These are phyloP conservation scores for Mythimna impura DNA, from an alignment of 2,888 invertebrate species.

Conservation along the genomic window DNA sequence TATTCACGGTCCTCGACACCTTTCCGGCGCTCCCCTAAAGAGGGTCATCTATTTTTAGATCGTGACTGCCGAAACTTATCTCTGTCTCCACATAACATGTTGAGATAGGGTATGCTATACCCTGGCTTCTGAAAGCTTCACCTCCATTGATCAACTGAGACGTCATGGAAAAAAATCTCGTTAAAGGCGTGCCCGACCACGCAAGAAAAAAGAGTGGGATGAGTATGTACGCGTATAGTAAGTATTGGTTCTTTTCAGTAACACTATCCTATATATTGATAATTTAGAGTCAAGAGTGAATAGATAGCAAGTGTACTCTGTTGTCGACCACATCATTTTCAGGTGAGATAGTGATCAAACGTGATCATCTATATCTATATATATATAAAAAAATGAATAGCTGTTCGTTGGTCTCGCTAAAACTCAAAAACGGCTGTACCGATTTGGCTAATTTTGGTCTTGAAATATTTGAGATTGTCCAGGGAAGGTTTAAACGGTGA, in stretches of 20 bases:
- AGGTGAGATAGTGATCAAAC: too few relatives aligned
- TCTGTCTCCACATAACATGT: not conserved
- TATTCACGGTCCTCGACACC: slow-evolving; percentile 9
- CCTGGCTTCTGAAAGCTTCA: not conserved
- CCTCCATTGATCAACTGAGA: not conserved
- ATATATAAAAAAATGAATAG: too few relatives aligned
- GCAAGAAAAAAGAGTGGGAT: not conserved
- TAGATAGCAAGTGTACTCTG: too few relatives aligned
- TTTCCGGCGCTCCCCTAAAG: slow-evolving; percentile 1
- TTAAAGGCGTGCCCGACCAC: not conserved
- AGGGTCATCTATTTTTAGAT: slow-evolving; percentile 44
- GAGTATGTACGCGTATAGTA: not conserved
- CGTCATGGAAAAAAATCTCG: not conserved
- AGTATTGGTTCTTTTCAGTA: not conserved
- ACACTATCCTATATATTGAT: too few relatives aligned
- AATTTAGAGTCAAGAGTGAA: too few relatives aligned
- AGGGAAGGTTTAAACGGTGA: too few relatives aligned
- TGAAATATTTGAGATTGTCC: too few relatives aligned
- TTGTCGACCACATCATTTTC: too few relatives aligned
- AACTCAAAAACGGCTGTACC: too few relatives aligned
- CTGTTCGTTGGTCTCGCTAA: too few relatives aligned
- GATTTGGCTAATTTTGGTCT: too few relatives aligned
- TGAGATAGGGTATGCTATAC: not conserved
- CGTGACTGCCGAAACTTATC: not conserved
- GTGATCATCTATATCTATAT: too few relatives aligned